Base-by-base conservation (phyloP, 1,140 invertebrate genomes). In the Dendroctonus ponderosae region DNA sequence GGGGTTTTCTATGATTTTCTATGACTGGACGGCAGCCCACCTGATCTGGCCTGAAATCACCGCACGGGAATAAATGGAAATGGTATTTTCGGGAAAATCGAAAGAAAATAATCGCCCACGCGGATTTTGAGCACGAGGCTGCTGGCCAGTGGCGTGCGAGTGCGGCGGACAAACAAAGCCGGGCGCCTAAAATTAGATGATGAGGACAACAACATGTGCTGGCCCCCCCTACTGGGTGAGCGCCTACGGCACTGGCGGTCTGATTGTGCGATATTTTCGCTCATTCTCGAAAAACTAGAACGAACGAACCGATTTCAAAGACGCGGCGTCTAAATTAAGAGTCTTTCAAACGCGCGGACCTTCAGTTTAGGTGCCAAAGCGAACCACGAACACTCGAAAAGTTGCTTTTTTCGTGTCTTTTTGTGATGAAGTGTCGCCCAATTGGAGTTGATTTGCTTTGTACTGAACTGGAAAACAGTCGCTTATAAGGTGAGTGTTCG, bases 301-400 rank as follows among this genome's bases (percentile, higher is more conserved):
- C 63, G 66, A 68, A 62, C 66, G 60, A 62, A 68, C 66, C 42
- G 66, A 54, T 2, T 67, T 60, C 9, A 59, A 54, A 54, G 5
- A 12, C 60, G 58, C 66, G 48, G 39, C 60, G 44, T 68, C 66
- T 68, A 68, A 68, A 68, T 50, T 68, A 68, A 68, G 66, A 68
- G 26, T 26, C 26, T 26, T 26, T 26, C 26, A 26, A 26, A 26
- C 15, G 26, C 66, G 66, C 66, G 66, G 60, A 62, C 60, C 59
- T 62, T 62, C 66, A 57, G 57, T 62, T 62, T 57, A 62, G 43
- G 60, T 58, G 52, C 58, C 46, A 63, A n/a, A 62, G 52, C 60
- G 41, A 56, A 39, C 38, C 49, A 26, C 38, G 66, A 51, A 59
- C 56, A 56, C 62, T 57, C 41, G 42, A 15, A n/a, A 9, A 48